Evolutionary conservation across 2,113 vertebrate genomes (phyloP).

Genomic region (Limanda limanda): DNA sequence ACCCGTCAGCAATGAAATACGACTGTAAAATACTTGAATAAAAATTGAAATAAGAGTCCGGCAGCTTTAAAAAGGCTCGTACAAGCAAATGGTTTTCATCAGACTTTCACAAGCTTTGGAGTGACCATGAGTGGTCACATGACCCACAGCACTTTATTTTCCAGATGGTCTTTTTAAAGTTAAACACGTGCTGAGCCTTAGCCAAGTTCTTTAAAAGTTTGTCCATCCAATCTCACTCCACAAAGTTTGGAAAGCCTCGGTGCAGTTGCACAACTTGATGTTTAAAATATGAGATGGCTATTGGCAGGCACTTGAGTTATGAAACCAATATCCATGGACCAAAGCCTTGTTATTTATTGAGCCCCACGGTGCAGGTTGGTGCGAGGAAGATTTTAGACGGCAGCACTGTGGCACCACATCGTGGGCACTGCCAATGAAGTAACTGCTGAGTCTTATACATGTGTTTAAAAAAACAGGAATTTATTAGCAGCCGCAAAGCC

Average conservation of each 20-base stretch:
- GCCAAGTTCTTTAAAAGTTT: slow-evolving; percentile 34
- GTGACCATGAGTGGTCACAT: background rate
- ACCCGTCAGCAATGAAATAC: slow-evolving; percentile 51
- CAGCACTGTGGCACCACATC: slow-evolving; percentile 29
- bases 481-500: slow-evolving; percentile 2
- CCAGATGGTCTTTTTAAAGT: background rate
- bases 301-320: slow-evolving; percentile 76
- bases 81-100: slow-evolving; percentile 3
- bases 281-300: slow-evolving; percentile 77
- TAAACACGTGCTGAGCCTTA: slow-evolving; percentile 2
- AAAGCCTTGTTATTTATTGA: slow-evolving; percentile 69
- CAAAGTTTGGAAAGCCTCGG: slow-evolving; percentile 68
- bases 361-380: slow-evolving; percentile 58
- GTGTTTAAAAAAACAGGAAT: background rate
- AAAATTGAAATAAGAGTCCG: slow-evolving; percentile 27
- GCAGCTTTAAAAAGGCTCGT: background rate
- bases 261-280: slow-evolving; percentile 56
- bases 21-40: slow-evolving; percentile 40
- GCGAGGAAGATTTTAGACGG: slow-evolving; percentile 27
- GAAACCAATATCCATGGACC: slow-evolving; percentile 63
- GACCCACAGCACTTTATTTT: background rate
- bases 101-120: slow-evolving; percentile 3
- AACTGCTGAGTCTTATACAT: slow-evolving; percentile 34
- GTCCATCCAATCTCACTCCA: slow-evolving; percentile 38
- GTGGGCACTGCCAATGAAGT: slow-evolving; percentile 35